Base-by-base conservation (phyloP, 2,113 vertebrate genomes). In the Cygnus buccinator region DNA sequence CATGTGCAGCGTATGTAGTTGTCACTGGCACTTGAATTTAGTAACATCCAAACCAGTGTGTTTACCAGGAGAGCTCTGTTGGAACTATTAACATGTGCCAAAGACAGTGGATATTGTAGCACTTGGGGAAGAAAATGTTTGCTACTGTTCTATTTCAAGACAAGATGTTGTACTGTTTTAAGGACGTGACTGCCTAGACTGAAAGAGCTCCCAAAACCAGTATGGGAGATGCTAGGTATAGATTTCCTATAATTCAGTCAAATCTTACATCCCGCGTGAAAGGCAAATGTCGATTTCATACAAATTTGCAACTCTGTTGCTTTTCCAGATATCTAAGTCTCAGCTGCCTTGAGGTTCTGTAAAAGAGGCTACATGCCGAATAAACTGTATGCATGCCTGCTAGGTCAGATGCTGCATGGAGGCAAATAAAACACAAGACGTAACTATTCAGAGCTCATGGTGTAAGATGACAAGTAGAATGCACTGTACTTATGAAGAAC, bases 21-120 rank as follows among this genome's bases (percentile, higher is more conserved):
- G 91, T 95, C 94, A 87, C 81, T 97, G 77, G 77, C 6, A 74
- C 55, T 68, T 87, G 77, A 73, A 89, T 82, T 77, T 89, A 76
- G 73, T 93, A 63, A 44, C 58, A 73, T 50, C 58, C 61, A 31
- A 58, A 44, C 70, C 72, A 58, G 19, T 80, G 46, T 16, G 21
- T 67, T 71, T 85, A 81, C 31, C 44, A 61, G 43, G 61, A 63
- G 37, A 46, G 44, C 76, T 93, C 43, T 92, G n/a, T 11, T 62
- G 77, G 48, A 84, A 39, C 71, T 67, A n/a, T 62, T 44, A 79
- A 37, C 4, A 5, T 37, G 46, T 74, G 72, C 33, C 58, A 91
- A 90, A 89, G 63, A 10, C 26, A 35, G 39, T 17, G 26, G 14
- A 13, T 58, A 28, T 33, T 79, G 8, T n/a, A 9, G 63, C 83